Base-by-base conservation (phyloP, 2,113 vertebrate species). In the Sturnira hondurensis region DNA sequence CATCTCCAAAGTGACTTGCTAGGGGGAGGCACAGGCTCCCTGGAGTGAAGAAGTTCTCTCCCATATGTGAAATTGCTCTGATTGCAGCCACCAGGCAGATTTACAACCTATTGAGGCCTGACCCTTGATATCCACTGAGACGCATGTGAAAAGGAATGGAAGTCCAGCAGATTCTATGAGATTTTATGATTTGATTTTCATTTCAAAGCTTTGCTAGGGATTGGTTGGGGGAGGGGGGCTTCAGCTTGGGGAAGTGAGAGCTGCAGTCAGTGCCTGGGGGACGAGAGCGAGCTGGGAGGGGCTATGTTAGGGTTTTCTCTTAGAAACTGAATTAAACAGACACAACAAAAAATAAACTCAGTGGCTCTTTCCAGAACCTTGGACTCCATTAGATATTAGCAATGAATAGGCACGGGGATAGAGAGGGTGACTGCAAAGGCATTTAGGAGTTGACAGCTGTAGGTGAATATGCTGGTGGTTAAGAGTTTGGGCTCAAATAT, bases 111-210 rank as follows among this genome's bases (percentile, higher is more conserved):
- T 1, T 71, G 71, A 82, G 86, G 36, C 20, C 54, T 80, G 74
- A 43, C 20, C 50, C 33, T 84, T 93, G 83, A 68, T 95, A 58
- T 91, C 89, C 88, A 20, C 33, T 17, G 91, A 83, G 52, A 86
- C 33, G 83, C 54, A 65, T 63, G 70, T 77, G 82, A 92, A 91
- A 93, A 96, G 92, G 56, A 82, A 86, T 2, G 41, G 78, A 97
- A 91, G 65, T 45, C 16, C 20, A 74, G 22, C 50, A 24, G 54
- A 68, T 82, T 67, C 36, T 43, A 31, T 71, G 93, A 86, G 78
- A 41, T 87, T 97, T 86, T 96, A 82, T 89, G 91, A 86, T 91
- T 93, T 73, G 65, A 71, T 95, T 90, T 96, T 80, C 95, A 96
- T 84, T 94, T 94, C 89, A 95, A 95, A 95, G 81, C 45, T 4